Percentiles rank a stretch among this genome's conserved stretches.
phyloP scores from a whole-genome alignment of 53 echinoderm and acorn worm genomes.

The Echinometra lucunter region DNA sequence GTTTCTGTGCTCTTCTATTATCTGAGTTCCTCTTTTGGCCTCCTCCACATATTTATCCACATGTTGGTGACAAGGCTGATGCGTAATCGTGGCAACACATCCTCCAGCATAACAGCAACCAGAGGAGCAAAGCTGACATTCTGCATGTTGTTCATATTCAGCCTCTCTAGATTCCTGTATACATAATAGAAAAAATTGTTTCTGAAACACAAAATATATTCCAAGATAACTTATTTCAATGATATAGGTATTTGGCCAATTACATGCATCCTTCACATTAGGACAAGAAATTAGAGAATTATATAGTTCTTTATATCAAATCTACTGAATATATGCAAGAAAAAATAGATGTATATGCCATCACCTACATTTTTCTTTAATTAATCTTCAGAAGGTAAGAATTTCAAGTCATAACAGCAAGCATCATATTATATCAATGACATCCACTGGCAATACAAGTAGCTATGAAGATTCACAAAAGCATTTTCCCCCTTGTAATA shows the following conservation, averaged over 20 bases:
- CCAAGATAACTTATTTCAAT: neutral
- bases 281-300: neutral
- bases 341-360: too few relatives aligned
- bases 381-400: neutral
- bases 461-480: too few relatives aligned
- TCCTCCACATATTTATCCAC: slow-evolving; percentile 59
- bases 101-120: slow-evolving; percentile 91
- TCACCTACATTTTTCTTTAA: neutral
- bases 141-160: slow-evolving; percentile 90
- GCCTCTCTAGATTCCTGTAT: slow-evolving; percentile 78
- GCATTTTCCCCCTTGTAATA: neutral
- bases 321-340: too few relatives aligned
- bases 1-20: slow-evolving; percentile 21
- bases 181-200: neutral
- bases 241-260: too few relatives aligned
- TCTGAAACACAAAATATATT: neutral
- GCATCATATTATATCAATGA: neutral
- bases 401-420: neutral
- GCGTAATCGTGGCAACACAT: slow-evolving; percentile 78
- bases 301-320: too few relatives aligned
- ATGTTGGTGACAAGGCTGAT: slow-evolving; percentile 81
- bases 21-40: slow-evolving; percentile 45
- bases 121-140: slow-evolving; percentile 71
- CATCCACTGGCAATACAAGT: too few relatives aligned
- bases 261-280: too few relatives aligned